Evolutionary conservation across 1,140 invertebrate species (phyloP), one percentile per base, ranked within the genome.

Genomic region (Drosophila pachea): DNA sequence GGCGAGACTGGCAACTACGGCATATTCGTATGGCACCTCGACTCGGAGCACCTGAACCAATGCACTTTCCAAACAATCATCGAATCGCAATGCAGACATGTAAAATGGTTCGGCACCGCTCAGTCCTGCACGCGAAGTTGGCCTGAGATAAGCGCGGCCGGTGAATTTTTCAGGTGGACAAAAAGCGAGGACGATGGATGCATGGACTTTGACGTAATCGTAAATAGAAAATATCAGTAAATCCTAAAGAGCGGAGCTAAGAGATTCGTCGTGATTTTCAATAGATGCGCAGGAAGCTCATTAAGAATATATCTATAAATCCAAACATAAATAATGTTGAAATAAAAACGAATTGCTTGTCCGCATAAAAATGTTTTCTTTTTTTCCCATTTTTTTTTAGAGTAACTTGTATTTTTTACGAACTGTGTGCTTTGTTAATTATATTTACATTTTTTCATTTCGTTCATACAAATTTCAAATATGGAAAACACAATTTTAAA

Each of bases 401-500:
- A 52, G 33, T 58, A 50, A 40, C 38, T 14, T 61, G 14, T 60
- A 29, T 35, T 48, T 22, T 45, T 38, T 11, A 43, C 12, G 11
- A 58, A 29, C 31, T 67, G 40, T 33, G 22, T 66, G 62, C 50
- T 78, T 83, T 74, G 60, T 72, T 72, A 83, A 82, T 78, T 78
- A 72, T 78, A 78, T 82, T 83, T 82, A 14, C 53, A 68, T 81
- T 75, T 78, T 61, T 60, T 67, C 36, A 8, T n/a, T 12, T 43
- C 36, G 59, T 53, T 40, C 36, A 66, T 76, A 59, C 22, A 22
- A 22, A 61, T 70, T 60, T 52, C 45, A 60, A 68, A 79, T 81
- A 73, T 79, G 76, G 68, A 65, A 72, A 76, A 61, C 47, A 62
- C 68, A 79, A 74, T 82, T 78, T 78, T 58, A 78, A 82, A 84